These are phyloP conservation scores for Ecliptopera silaceata DNA, from an alignment of 2,888 invertebrate species.

Conservation along the genomic window DNA sequence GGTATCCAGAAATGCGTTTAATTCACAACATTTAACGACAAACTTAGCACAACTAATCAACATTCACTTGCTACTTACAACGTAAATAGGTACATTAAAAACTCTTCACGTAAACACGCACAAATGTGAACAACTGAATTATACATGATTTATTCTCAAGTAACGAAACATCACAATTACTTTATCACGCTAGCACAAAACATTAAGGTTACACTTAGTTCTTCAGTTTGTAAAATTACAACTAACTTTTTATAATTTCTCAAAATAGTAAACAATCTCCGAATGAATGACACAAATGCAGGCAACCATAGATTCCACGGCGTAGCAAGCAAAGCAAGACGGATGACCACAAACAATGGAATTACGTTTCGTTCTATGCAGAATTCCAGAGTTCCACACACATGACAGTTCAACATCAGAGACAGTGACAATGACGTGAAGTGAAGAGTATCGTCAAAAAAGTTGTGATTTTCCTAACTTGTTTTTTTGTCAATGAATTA, in stretches of 20 bases:
- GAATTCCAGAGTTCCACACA: neutral
- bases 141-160: constrained; percentile 19
- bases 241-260: constrained; percentile 54
- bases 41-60: constrained; percentile 45
- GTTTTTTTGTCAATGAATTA: no score
- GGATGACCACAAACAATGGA: constrained; percentile 73
- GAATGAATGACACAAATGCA: constrained; percentile 73
- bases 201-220: neutral
- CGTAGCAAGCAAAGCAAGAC: constrained; percentile 56
- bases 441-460: no score
- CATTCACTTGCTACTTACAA: constrained; percentile 50
- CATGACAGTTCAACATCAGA: neutral
- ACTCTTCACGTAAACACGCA: constrained; percentile 75
- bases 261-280: constrained; percentile 78
- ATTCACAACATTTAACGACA: constrained; percentile 50
- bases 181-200: neutral
- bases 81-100: constrained; percentile 54
- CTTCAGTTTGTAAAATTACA: constrained; percentile 33
- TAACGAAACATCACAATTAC: neutral
- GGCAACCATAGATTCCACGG: constrained; percentile 73
- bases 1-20: constrained; percentile 45
- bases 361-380: constrained; percentile 55
- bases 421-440: no score
- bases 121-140: constrained; percentile 38
- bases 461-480: no score